phyloP scores from a whole-genome alignment of 2,888 invertebrate genomes.

The Hirudinaria manillensis region DNA sequence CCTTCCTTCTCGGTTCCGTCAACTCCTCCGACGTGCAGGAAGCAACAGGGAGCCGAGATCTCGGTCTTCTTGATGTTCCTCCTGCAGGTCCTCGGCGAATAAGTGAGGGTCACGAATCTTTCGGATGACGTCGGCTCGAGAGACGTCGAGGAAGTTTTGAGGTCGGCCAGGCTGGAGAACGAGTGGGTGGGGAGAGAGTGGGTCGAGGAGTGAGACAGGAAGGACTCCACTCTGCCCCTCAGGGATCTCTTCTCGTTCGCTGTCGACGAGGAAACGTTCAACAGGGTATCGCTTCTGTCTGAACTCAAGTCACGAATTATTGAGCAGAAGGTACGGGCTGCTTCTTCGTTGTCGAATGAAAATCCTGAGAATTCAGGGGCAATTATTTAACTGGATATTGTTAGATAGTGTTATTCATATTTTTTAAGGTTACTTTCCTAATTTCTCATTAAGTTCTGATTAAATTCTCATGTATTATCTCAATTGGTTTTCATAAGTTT shows the following conservation, averaged over 20 bases:
- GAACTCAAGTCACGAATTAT: constrained; percentile 12
- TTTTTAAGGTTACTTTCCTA: too few relatives aligned
- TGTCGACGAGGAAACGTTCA: constrained; percentile 17
- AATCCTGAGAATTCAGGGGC: constrained; percentile 11
- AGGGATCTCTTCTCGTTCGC: neutral
- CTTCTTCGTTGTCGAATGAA: constrained; percentile 10
- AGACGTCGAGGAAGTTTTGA: neutral
- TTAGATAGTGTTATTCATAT: too few relatives aligned
- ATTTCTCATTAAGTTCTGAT: too few relatives aligned
- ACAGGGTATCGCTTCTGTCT: constrained; percentile 11
- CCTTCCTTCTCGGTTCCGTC: neutral
- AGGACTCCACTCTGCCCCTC: neutral
- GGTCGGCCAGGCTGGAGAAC: neutral
- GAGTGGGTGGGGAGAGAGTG: neutral
- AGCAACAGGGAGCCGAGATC: constrained; percentile 27
- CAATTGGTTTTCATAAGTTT: too few relatives aligned
- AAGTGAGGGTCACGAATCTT: neutral
- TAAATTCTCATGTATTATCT: too few relatives aligned
- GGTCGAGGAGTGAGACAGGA: neutral
- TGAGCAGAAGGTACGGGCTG: constrained; percentile 8
- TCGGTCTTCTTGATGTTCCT: constrained; percentile 17
- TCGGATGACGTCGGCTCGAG: neutral
- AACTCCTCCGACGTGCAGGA: constrained; percentile 24
- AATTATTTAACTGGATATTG: neutral
- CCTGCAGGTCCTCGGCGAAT: constrained; percentile 2